Conservation (phyloP, 2,797 vertebrate species). For the Gymnothorax reevesii region DNA sequence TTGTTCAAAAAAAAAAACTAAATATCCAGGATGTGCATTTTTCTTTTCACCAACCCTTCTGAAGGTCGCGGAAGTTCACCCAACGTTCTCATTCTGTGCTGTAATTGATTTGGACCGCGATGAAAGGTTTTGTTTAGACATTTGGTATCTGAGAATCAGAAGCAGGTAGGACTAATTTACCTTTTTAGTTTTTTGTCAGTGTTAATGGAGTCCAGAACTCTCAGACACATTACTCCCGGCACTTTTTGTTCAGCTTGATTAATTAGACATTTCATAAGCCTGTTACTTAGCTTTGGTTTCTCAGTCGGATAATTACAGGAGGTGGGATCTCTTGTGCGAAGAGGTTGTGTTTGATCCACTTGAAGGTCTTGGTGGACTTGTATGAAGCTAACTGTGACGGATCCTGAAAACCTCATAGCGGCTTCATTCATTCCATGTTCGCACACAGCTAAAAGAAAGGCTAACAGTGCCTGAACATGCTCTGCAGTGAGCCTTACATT, state of each 20-base stretch:
- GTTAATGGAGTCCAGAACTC: neutral
- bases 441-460: neutral
- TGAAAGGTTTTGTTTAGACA: slow-evolving; percentile 8
- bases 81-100: neutral
- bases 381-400: neutral
- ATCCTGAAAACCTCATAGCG: neutral
- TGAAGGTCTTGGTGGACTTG: neutral
- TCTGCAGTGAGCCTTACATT: neutral
- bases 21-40: neutral
- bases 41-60: neutral
- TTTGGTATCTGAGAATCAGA: neutral
- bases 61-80: slow-evolving; percentile 18
- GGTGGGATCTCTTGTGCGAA: neutral
- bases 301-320: neutral
- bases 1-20: neutral
- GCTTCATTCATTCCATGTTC: neutral
- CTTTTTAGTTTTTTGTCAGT: neutral
- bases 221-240: neutral
- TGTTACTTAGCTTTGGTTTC: neutral
- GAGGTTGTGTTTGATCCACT: neutral
- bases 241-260: neutral
- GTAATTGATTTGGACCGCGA: slow-evolving; percentile 18
- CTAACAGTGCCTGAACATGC: neutral
- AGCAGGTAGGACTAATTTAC: slow-evolving; percentile 13
- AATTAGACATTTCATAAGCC: slow-evolving; percentile 10